Evolutionary conservation across 2,113 vertebrate species (phyloP), one percentile per base, ranked within the genome.

Genomic region (Scatophagus argus): DNA sequence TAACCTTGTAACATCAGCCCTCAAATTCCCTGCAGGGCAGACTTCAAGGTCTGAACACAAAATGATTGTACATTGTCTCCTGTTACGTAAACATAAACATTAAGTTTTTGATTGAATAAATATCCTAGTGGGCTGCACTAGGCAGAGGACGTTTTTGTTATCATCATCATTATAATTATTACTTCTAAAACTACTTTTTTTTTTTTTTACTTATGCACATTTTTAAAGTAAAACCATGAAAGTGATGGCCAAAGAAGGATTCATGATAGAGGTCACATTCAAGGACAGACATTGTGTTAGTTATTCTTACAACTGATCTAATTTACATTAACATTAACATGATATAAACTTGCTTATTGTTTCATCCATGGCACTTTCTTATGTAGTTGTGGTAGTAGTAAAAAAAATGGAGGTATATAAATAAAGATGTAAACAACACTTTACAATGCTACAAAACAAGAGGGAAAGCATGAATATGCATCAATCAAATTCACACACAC

Each of bases 291-390:
- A 21, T 47, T 46, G 34, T 65, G 62, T 51, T 56, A 47, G 64
- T 68, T 67, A 63, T 58, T 76, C 70, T 78, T 61, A 56, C 54
- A 81, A 88, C 85, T 59, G 52, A 72, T 62, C 21, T 64, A 17
- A 88, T 89, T 80, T 81, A 74, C 83, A 83, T 89, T 89, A n/a
- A n/a, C n/a, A n/a, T n/a, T n/a, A n/a, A n/a, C n/a, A n/a, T n/a
- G n/a, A n/a, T n/a, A n/a, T n/a, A n/a, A n/a, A n/a, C n/a, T n/a
- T n/a, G n/a, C n/a, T n/a, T n/a, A n/a, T n/a, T n/a, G n/a, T n/a
- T n/a, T n/a, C n/a, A n/a, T n/a, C n/a, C n/a, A n/a, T n/a, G n/a
- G n/a, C n/a, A n/a, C n/a, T n/a, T n/a, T n/a, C n/a, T n/a, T n/a
- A n/a, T n/a, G n/a, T n/a, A n/a, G n/a, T n/a, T n/a, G n/a, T n/a